Evolutionary conservation across 2,113 vertebrate species (phyloP), one percentile per base, ranked within the genome.

Genomic region (Thinocorus orbignyianus): DNA sequence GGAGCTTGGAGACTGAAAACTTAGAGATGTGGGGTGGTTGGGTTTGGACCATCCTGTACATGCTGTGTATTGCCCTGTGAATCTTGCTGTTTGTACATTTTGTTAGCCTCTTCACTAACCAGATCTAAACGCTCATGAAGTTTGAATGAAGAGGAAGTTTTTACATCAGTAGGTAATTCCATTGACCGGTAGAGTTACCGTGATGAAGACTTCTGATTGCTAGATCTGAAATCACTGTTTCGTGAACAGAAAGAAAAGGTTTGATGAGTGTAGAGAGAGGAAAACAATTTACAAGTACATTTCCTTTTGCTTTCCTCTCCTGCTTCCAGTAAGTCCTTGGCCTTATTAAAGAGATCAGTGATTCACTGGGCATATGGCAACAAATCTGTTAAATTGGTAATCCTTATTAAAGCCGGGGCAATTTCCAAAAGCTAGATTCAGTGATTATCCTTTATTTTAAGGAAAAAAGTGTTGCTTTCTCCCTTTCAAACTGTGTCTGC

Each of bases 311-410:
- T 31, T 85, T 90, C 24, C 44, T 86, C 81, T 76, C 37, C 33
- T 66, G 10, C 41, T 90, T 96, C 74, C 74, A 35, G 0, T 7
- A 37, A 74, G 30, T 89, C 62, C 54, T 82, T 85, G 77, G 46
- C 71, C 30, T 66, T 69, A 49, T 70, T 65, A 58, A 58, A 60
- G 73, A 80, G 71, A 86, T 80, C 78, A 65, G 49, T 76, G 90
- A 91, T 77, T 96, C 71, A 83, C 28, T 65, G 74, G 90, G 66
- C 84, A 77, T 82, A 86, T 90, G 92, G 78, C 87, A 93, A 9
- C 68, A 61, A 66, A 77, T 94, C 81, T 88, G 87, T 89, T 68
- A 61, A 74, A 55, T 3, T 80, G 57, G 37, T 87, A 72, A 72
- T 87, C 84, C 5, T 1, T 42, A 39, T 33, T 74, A 60, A 52